Evolutionary conservation across 2,113 vertebrate species (phyloP), one percentile per base, ranked within the genome.

Genomic region (Erpornis zantholeuca): DNA sequence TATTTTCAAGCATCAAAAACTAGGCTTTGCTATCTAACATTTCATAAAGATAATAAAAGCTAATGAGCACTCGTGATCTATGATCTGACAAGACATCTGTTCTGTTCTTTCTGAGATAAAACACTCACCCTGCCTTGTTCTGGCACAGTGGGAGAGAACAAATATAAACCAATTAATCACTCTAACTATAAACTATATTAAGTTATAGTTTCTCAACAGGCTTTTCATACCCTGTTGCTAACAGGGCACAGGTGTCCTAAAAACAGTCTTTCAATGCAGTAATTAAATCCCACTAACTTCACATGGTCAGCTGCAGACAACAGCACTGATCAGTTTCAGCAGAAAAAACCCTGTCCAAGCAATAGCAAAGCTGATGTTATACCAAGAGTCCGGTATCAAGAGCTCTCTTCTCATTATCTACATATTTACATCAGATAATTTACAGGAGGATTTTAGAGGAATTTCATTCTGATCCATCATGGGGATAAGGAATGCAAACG

Each of bases 11-110:
- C 90, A 97, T 70, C 95, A 96, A 97, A 96, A 96, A 83, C 89
- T 92, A 96, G 95, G 94, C 91, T 97, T 96, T 96, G 97, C 84
- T 96, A 97, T 94, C 95, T 96, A 97, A 94, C 97, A 97, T 97
- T 98, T 98, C 97, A 98, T 97, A 97, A 97, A 97, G 96, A 97
- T 96, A 98, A 97, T 98, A 98, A 98, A 98, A 98, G 92, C 98
- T 98, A 98, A 98, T 98, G 97, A 97, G 96, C 82, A 24, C 69
- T 95, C 88, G 94, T 97, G 97, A 98, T 98, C 96, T 98, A 98
- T 87, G 95, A 96, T 97, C 88, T 97, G 97, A 98, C 96, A 97
- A 97, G 95, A 97, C 96, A 98, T 98, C 97, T 98, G 97, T 96
- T 98, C 95, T 94, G 97, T 96, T 97, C 96, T 96, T 96, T 86